These are phyloP conservation scores for Heliocidaris tuberculata DNA, from an alignment of 35 echinoderm and acorn worm species.

Conservation along the genomic window DNA sequence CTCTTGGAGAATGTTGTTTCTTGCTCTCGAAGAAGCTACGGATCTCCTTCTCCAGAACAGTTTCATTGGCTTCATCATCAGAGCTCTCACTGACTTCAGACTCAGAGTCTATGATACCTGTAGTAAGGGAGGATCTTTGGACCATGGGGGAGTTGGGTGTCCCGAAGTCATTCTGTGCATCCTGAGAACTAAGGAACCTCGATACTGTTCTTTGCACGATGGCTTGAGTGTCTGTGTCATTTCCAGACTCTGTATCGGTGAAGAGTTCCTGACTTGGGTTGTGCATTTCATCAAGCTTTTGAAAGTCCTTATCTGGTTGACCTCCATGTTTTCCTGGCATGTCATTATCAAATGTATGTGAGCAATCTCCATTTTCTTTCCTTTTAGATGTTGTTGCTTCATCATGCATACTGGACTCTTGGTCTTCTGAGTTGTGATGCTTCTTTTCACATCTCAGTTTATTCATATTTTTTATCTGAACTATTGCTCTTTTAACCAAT, in stretches of 20 bases:
- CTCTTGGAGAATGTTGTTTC: not conserved
- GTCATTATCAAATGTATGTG: not conserved
- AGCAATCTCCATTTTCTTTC: not conserved
- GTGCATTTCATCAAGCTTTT: not conserved
- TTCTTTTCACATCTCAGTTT: not conserved
- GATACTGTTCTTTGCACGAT: not conserved
- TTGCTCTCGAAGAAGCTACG: not conserved
- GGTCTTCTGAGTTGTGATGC: not conserved
- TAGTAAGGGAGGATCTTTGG: not conserved
- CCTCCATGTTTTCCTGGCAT: not conserved
- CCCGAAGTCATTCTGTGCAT: not conserved
- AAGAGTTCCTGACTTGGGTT: not conserved
- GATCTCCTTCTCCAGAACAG: not conserved
- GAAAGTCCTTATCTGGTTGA: not conserved
- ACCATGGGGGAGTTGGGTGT: not conserved
- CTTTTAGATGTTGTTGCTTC: not conserved
- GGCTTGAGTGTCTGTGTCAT: not conserved
- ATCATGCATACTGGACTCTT: not conserved
- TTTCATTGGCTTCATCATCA: not conserved
- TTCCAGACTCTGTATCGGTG: not conserved
- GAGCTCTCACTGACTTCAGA: not conserved
- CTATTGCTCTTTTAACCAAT: not conserved
- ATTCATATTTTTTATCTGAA: not conserved
- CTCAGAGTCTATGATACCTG: not conserved
- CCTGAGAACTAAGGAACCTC: not conserved